Base-by-base conservation (phyloP, 1,140 invertebrate species). In the Bombus balteatus region DNA sequence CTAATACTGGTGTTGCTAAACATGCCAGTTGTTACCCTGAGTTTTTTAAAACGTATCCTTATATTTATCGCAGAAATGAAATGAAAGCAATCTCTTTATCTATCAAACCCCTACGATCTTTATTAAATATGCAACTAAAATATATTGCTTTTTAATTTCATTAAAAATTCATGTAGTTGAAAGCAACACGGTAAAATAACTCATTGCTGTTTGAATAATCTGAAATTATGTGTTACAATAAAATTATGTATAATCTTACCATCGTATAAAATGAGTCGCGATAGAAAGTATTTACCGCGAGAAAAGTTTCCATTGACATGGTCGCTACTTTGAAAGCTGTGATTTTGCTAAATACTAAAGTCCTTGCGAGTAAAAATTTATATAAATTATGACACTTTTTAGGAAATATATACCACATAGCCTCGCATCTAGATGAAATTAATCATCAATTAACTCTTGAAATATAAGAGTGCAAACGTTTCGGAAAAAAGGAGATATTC, bases 151-250 rank as follows among this genome's bases (percentile, higher is more conserved):
- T 28, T 43, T 43, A 22, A 66, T 41, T 78, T 8, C 47, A 8
- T 53, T 3, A 15, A 47, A 47, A 34, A 0, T 22, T 43, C 41
- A 37, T 28, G n/a, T 65, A 25, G 59, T 43, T 32, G 76, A 78
- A 25, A 66, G 43, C n/a, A 78, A 34, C 32, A 78, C 39, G 32
- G 76, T 66, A n/a, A 78, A 78, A 22, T 78, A 66, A 28, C 57
- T 78, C 59, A 78, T 65, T n/a, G 59, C 59, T 4, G 39, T 43
- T 43, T 78, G 37, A 39, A 78, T 78, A 43, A 78, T 43, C 76
- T 78, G 25, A 34, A 78, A 66, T 25, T 34, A 66, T 25, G 43
- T 43, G 9, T 18, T 5, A n/a, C 12, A 25, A 75, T 34, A 43
- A 74, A 53, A 74, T 78, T 13, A 28, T 62, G 28, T 62, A 28